These are phyloP conservation scores for Nasonia oneida DNA, from an alignment of 2,888 invertebrate species.

Conservation along the genomic window DNA sequence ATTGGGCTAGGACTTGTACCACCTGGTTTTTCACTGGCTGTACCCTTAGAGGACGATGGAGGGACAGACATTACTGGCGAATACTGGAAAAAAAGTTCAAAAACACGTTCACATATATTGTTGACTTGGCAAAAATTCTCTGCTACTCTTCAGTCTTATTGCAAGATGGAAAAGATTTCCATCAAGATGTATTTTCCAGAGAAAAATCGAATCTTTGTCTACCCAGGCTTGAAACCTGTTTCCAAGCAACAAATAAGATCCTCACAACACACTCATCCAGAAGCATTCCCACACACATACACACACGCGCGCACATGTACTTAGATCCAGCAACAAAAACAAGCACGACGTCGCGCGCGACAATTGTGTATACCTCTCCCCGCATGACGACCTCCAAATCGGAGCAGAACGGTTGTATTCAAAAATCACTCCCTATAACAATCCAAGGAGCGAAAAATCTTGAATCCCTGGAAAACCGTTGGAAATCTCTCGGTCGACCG, in stretches of 20 bases:
- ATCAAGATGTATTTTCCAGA: not conserved
- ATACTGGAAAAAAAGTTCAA: slow-evolving; percentile 38
- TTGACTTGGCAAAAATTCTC: not conserved
- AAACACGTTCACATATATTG: not conserved
- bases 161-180: not conserved
- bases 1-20: slow-evolving; percentile 77
- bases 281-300: not conserved
- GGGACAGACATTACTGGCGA: slow-evolving; percentile 76
- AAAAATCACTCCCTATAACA: not conserved
- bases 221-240: not conserved
- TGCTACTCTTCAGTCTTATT: not conserved
- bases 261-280: slow-evolving; percentile 4
- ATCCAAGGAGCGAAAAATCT: not conserved
- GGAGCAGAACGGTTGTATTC: too few relatives aligned
- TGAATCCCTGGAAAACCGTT: not conserved
- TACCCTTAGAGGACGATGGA: slow-evolving; percentile 75
- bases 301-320: not conserved
- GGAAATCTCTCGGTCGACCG: not conserved
- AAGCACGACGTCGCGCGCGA: not conserved
- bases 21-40: slow-evolving; percentile 74
- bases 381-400: not conserved
- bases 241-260: slow-evolving; percentile 13
- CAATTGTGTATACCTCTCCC: not conserved
- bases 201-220: not conserved
- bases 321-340: not conserved